A percentile compares a stretch with the other conserved stretches of the same genome.
These are phyloP conservation scores for Drosophila fuyamai DNA, from an alignment of 1,140 invertebrate genomes.

Conservation along the genomic window DNA sequence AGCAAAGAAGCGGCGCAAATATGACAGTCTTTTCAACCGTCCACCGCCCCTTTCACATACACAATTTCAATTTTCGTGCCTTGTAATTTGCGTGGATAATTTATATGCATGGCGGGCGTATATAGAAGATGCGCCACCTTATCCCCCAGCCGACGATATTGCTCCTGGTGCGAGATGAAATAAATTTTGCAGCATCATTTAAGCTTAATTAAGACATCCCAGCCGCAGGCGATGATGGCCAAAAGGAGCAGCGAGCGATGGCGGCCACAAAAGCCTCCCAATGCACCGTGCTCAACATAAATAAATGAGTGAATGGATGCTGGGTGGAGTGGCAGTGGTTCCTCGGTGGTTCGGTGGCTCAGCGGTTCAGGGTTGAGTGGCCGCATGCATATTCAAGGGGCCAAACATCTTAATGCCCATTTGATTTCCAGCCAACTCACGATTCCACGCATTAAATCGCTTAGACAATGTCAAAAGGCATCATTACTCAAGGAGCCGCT, in stretches of 20 bases:
- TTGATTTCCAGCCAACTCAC: conserved; percentile 76
- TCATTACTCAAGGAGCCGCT: conserved; percentile 68
- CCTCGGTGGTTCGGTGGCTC: conserved; percentile 10
- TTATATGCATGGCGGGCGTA: conserved; percentile 75
- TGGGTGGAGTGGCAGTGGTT: conserved; percentile 42
- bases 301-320: conserved; percentile 72
- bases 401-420: conserved; percentile 48
- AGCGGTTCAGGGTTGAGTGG: conserved; percentile 17
- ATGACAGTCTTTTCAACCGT: conserved; percentile 51
- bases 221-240: conserved; percentile 59
- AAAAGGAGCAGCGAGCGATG: conserved; percentile 26
- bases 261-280: conserved; percentile 61
- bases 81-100: conserved; percentile 78
- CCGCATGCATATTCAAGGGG: conserved; percentile 63
- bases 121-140: conserved; percentile 64
- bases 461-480: conserved; percentile 81
- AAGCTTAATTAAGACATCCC: conserved; percentile 80
- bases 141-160: conserved; percentile 6
- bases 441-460: conserved; percentile 78
- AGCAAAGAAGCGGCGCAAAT: conserved; percentile 44
- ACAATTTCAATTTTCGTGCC: conserved; percentile 76
- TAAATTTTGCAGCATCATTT: conserved; percentile 84
- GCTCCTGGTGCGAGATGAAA: conserved; percentile 75
- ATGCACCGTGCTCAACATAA: conserved; percentile 70
- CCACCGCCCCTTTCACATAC: conserved; percentile 18